Evolutionary conservation across 2,113 vertebrate species (phyloP).

Genomic region (Corvus hawaiiensis): DNA sequence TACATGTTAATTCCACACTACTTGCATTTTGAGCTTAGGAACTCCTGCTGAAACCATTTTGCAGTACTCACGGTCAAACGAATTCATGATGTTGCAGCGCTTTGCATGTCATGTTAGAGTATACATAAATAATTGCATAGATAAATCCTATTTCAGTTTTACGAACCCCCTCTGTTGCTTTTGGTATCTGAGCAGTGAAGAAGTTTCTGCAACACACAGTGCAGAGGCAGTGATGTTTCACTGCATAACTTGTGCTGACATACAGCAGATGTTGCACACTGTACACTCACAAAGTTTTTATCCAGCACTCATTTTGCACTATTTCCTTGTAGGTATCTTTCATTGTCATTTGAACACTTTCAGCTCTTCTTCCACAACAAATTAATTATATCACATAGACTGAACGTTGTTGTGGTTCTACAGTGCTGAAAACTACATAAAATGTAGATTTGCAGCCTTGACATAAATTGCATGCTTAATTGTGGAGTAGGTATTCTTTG

Average conservation of each 20-base stretch:
- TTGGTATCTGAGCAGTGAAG: not conserved
- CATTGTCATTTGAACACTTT: not conserved
- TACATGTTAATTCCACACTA: not conserved
- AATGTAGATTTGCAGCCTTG: not conserved
- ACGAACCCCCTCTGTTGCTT: fast-evolving
- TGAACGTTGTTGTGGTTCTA: not conserved
- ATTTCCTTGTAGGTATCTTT: not conserved
- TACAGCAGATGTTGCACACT: not conserved
- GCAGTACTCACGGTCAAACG: fast-evolving
- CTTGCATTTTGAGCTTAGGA: not conserved
- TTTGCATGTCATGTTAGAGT: not conserved
- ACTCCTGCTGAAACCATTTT: not conserved
- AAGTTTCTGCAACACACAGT: not conserved
- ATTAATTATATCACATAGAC: not conserved
- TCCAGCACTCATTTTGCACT: not conserved
- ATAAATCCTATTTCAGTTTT: not conserved
- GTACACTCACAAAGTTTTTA: not conserved
- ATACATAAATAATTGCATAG: not conserved
- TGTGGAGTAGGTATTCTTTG: not conserved
- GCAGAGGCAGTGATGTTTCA: not conserved
- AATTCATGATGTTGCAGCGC: not conserved
- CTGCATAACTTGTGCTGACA: not conserved
- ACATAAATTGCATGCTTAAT: not conserved
- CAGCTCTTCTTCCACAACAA: not conserved
- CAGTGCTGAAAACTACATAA: not conserved